phyloP scores from a whole-genome alignment of 2,113 vertebrate species.

The Alectura lathami region DNA sequence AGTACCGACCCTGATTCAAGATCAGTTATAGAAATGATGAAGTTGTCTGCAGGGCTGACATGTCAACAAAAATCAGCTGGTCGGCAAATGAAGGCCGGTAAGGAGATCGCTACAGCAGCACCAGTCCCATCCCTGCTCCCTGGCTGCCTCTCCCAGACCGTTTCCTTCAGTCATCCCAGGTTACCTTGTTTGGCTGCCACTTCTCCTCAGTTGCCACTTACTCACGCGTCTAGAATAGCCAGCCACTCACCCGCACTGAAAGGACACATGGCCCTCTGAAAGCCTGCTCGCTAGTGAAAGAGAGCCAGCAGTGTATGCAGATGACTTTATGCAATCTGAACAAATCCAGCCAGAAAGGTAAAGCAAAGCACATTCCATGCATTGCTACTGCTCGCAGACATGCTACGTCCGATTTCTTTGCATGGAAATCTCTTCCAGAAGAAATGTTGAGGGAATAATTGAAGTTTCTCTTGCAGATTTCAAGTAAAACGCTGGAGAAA shows the following conservation, averaged over 20 bases:
- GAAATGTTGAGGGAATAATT: not conserved
- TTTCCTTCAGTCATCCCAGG: not conserved
- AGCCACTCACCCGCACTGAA: not conserved
- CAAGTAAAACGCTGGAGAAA: not conserved
- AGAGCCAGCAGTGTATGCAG: not conserved
- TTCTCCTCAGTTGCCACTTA: not conserved
- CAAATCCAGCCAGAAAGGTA: not conserved
- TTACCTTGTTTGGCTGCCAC: not conserved
- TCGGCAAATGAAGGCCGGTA: not conserved
- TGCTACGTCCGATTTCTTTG: not conserved
- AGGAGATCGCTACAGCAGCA: not conserved
- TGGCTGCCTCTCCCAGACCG: not conserved
- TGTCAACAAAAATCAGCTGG: slow-evolving; percentile 36
- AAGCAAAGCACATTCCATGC: not conserved
- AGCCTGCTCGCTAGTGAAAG: not conserved
- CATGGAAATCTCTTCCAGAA: not conserved
- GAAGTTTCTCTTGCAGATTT: not conserved
- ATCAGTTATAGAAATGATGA: not conserved
- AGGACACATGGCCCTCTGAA: not conserved
- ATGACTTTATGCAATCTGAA: not conserved
- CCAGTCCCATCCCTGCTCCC: not conserved
- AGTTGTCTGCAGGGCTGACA: slow-evolving; percentile 22
- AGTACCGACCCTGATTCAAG: not conserved
- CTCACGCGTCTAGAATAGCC: not conserved
- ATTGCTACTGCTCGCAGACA: not conserved